phyloP scores from a whole-genome alignment of 2,113 vertebrate species.

The Elephantulus edwardii region DNA sequence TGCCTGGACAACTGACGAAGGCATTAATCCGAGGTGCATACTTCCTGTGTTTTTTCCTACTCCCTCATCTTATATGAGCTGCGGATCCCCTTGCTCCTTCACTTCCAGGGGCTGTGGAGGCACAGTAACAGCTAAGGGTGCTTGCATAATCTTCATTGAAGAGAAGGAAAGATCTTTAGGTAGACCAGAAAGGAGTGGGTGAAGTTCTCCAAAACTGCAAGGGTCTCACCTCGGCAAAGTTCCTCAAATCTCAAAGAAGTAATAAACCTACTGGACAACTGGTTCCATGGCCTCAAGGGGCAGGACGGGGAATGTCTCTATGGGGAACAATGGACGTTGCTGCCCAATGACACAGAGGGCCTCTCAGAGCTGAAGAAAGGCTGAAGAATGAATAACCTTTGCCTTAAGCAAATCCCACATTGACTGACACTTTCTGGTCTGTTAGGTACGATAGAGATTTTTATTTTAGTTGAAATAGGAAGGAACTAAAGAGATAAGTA shows the following conservation, averaged over 20 bases:
- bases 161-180: neutral
- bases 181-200: neutral
- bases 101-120: neutral
- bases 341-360: neutral
- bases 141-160: neutral
- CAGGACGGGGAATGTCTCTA: neutral
- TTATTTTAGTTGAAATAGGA: neutral
- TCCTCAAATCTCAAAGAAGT: neutral
- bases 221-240: neutral
- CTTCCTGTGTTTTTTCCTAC: neutral
- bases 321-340: neutral
- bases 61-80: neutral
- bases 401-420: neutral
- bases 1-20: neutral
- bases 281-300: neutral
- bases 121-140: neutral
- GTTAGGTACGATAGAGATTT: neutral
- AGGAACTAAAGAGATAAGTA: neutral
- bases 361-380: neutral
- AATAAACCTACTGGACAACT: neutral
- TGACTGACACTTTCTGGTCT: neutral
- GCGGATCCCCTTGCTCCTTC: neutral
- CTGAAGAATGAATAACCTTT: neutral
- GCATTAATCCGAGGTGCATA: neutral
- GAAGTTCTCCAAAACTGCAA: neutral